Evolutionary conservation across 2,797 vertebrate genomes (phyloP).

Genomic region (Naso thynnoides): DNA sequence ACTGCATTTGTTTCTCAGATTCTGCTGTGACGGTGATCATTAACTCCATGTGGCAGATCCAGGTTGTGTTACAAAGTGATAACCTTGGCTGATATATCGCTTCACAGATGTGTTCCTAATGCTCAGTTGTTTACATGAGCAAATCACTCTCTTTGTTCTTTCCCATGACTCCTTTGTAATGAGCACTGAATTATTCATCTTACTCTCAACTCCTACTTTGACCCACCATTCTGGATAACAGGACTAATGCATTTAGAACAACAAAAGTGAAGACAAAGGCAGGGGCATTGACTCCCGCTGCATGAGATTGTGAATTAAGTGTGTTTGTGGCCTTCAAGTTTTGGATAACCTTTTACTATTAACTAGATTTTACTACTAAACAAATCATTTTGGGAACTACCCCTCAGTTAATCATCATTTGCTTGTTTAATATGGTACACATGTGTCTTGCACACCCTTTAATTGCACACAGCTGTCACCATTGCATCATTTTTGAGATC

Average conservation of each 20-base stretch:
- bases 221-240: constrained; percentile 22
- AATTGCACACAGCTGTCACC: constrained; percentile 35
- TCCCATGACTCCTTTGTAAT: constrained; percentile 19
- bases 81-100: constrained; percentile 30
- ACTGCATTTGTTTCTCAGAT: constrained; percentile 38
- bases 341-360: constrained; percentile 17
- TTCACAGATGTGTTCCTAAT: constrained; percentile 25
- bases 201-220: constrained; percentile 19
- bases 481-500: constrained; percentile 28
- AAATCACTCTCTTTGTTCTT: constrained; percentile 25
- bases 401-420: constrained; percentile 9
- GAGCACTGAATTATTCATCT: constrained; percentile 48
- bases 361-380: constrained; percentile 12
- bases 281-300: background rate
- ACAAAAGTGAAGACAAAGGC: constrained; percentile 14
- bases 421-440: constrained; percentile 16
- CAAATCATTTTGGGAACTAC: constrained; percentile 3
- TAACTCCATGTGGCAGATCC: constrained; percentile 20
- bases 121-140: constrained; percentile 5
- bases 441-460: constrained; percentile 4
- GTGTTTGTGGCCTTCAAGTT: background rate
- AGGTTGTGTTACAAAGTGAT: constrained; percentile 17
- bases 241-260: constrained; percentile 33
- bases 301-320: background rate
- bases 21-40: constrained; percentile 20